Evolutionary conservation across 2,888 invertebrate genomes (phyloP), one percentile per base, ranked within the genome.

Genomic region (Myopa testacea): DNA sequence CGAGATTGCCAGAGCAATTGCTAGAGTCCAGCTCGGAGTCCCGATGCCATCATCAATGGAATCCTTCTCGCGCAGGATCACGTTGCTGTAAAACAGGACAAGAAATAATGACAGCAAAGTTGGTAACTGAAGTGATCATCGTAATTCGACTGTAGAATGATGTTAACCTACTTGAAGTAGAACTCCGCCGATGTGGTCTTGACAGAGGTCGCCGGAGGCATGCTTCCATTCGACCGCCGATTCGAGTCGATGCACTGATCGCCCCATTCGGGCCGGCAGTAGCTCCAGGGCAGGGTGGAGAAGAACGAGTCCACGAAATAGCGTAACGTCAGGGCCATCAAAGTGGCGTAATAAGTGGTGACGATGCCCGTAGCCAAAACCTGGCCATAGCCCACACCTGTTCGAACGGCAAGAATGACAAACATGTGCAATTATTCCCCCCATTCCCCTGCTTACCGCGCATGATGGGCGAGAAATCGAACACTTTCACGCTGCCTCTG

Each of bases 261-360:
- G 1, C 87, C 86, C 93, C 93, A 93, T 78, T 90, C 90, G 0
- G 89, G 84, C 52, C 90, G 87, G 82, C 93, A 93, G 58, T 88
- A 86, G 7, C 92, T 90, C 94, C 94, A 94, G 0, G 94, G 94
- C 50, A 94, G 86, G 4, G 90, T 89, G 0, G 90, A 84, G 71
- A 89, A 90, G 84, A 93, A 93, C 2, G 93, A 93, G 67, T 91
- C 91, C 76, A 92, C 85, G 81, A 94, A 90, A 86, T 93, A 94
- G 82, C 91, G 92, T 38, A 93, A 84, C 0, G 92, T 92, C 70
- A 93, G 84, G 0, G 93, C 93, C 93, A 93, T 93, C 74, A 94
- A 83, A 5, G 92, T 91, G 80, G 92, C 92, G 86, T 94, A 94
- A 83, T 93, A 94, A 12, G 93, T 92, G 16, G 92, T 91, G 0